phyloP scores from a whole-genome alignment of 2,797 vertebrate genomes.

The Perodicticus potto region DNA sequence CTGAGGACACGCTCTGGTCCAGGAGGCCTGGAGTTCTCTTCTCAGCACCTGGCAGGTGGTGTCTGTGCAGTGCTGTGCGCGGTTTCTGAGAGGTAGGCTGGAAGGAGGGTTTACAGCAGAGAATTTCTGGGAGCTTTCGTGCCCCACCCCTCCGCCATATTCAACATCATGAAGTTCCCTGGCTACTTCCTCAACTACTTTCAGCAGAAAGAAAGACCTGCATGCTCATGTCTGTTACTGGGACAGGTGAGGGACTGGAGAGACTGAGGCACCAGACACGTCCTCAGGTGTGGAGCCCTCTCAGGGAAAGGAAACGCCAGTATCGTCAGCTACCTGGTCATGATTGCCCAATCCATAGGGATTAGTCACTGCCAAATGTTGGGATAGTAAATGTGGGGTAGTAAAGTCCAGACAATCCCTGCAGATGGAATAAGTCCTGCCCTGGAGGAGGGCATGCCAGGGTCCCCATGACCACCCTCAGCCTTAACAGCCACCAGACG shows the following conservation, averaged over 20 bases:
- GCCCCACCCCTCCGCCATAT: background rate
- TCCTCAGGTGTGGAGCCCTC: background rate
- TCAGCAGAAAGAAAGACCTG: background rate
- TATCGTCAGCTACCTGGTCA: background rate
- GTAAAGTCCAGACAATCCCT: background rate
- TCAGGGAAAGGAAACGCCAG: too few relatives aligned
- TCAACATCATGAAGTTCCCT: background rate
- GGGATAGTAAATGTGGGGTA: background rate
- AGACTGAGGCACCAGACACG: background rate
- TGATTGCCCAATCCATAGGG: background rate
- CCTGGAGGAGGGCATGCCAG: background rate
- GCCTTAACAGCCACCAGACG: background rate
- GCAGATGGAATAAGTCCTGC: background rate
- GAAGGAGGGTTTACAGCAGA: background rate
- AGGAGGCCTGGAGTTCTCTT: background rate
- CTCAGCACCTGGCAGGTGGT: background rate
- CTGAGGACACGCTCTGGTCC: background rate
- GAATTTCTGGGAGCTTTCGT: background rate
- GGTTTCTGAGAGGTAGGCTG: background rate
- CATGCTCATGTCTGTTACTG: background rate
- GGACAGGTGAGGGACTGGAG: background rate
- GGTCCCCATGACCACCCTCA: background rate
- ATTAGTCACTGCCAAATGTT: background rate
- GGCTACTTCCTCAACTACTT: background rate
- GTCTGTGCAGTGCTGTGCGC: background rate